Conservation (phyloP, 2,113 vertebrate genomes). For the Amblyopsis rosae region DNA sequence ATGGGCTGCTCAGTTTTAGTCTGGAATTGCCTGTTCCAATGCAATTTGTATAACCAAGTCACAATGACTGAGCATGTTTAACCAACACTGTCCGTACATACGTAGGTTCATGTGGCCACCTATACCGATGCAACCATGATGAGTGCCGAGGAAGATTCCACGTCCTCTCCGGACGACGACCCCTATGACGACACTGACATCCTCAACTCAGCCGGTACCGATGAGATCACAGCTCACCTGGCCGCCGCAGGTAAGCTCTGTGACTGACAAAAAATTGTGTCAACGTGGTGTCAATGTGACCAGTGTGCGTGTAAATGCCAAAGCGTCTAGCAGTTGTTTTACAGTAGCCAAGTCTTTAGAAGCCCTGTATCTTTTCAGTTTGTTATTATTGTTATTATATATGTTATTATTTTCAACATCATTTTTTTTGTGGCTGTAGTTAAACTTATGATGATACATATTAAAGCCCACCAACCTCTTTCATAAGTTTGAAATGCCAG, state of each 20-base stretch:
- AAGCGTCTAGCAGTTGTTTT: no score
- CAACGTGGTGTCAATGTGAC: no score
- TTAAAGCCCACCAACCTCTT: no score
- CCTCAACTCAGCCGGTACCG: conserved; percentile 92
- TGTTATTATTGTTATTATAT: no score
- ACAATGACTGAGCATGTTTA: background rate
- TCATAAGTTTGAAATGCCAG: no score
- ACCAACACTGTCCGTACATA: background rate
- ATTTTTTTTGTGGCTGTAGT: no score
- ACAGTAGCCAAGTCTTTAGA: no score
- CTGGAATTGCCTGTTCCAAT: background rate
- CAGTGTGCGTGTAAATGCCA: no score
- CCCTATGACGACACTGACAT: conserved; percentile 97
- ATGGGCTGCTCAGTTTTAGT: background rate
- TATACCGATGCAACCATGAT: conserved; percentile 93
- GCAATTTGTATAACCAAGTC: background rate
- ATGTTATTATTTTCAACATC: no score
- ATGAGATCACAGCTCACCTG: conserved; percentile 95
- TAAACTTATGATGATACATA: no score
- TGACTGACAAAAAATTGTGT: background rate
- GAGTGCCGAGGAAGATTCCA: conserved; percentile 94
- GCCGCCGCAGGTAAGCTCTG: conserved; percentile 88
- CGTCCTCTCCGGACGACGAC: conserved; percentile 94
- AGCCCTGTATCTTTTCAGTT: no score
- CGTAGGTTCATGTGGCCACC: conserved; percentile 91